Evolutionary conservation across 1,140 invertebrate genomes (phyloP), one percentile per base, ranked within the genome.

Genomic region (Delia radicum): DNA sequence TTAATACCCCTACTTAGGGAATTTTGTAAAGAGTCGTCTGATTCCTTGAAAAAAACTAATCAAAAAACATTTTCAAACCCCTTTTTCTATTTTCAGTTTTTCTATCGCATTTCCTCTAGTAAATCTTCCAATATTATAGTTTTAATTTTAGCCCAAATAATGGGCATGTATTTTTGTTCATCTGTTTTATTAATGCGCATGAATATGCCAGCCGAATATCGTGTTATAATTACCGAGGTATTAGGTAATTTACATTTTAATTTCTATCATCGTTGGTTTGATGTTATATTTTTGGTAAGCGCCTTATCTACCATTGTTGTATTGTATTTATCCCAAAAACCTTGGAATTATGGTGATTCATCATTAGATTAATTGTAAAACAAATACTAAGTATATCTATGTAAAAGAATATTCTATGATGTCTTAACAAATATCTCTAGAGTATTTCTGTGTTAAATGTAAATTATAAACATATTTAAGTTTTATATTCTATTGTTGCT

Each of bases 121-220:
- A 99, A 99, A 88, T 99, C 97, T 26, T 99, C 98, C 27, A 99
- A 99, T 86, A 94, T 99, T 46, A 99, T 99, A 79, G 98, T 99
- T 4, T 87, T 99, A 27, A 93, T 97, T 77, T 88, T 99, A 18
- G 98, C 98, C 18, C 96, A 99, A 89, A 96, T 99, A 78, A 99
- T 99, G 98, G 98, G 98, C 15, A 99, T 99, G 98, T 99, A 99
- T 87, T 99, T 99, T 89, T 95, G 99, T 28, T 99, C 98, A 1
- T 98, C 96, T 21, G 98, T 99, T 0, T 89, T 99, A 15, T 87
- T 99, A 31, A 98, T 99, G 92, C 88, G 98, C 65, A 99, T 99
- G 98, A 99, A 99, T 87, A 99, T 99, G 96, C 98, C 98, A 7
- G 91, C 94, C 0, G 96, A 99, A 87, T 99, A 99, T 86, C 90